phyloP scores from a whole-genome alignment of 2,113 vertebrate species.

The Aphyosemion australe region DNA sequence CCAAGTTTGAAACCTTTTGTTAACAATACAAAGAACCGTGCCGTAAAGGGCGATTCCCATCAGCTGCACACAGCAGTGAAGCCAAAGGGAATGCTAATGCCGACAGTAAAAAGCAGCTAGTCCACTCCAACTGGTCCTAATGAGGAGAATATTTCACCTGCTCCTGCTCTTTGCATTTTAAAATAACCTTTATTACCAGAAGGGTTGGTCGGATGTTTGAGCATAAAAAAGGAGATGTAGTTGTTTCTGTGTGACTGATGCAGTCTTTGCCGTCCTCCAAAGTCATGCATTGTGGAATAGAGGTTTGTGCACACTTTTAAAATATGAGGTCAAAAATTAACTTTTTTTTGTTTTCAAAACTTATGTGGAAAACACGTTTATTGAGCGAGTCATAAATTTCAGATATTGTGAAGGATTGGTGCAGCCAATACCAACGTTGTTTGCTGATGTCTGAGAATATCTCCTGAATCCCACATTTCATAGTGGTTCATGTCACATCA shows the following conservation, averaged over 20 bases:
- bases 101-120: slow-evolving; percentile 32
- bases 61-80: slow-evolving; percentile 24
- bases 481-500: too few species aligned
- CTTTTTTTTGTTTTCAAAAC: too few species aligned
- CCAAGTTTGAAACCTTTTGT: neutral
- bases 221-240: neutral
- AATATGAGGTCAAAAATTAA: too few species aligned
- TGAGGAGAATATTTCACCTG: slow-evolving; percentile 16
- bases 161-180: slow-evolving; percentile 28
- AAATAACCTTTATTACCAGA: neutral
- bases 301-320: too few species aligned
- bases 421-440: too few species aligned
- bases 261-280: neutral
- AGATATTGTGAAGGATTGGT: too few species aligned
- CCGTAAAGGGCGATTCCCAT: slow-evolving; percentile 3
- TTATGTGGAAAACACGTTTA: too few species aligned
- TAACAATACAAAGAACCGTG: neutral
- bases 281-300: too few species aligned
- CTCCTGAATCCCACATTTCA: too few species aligned
- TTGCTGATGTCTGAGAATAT: too few species aligned
- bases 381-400: neutral
- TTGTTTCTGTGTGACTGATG: neutral
- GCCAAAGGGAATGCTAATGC: neutral
- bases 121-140: slow-evolving; percentile 20
- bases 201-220: neutral